phyloP scores from a whole-genome alignment of 2,888 invertebrate genomes.

The Drosophila paramelanica region DNA sequence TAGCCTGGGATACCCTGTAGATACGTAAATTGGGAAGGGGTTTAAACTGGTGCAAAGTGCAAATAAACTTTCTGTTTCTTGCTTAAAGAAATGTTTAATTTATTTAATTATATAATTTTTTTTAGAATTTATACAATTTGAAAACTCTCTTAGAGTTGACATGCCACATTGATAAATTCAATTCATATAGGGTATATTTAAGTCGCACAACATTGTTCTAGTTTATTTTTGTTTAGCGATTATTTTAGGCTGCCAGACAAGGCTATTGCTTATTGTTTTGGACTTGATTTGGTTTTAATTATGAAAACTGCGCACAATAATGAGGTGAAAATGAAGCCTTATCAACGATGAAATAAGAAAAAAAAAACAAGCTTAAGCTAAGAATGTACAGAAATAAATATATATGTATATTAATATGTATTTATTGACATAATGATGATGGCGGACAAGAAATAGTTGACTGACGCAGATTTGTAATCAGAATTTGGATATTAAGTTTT shows the following conservation, averaged over 20 bases:
- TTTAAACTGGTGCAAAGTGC: neutral
- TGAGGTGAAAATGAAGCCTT: slow-evolving; percentile 51
- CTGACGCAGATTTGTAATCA: slow-evolving; percentile 3
- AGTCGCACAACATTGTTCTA: neutral
- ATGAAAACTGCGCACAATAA: slow-evolving; percentile 41
- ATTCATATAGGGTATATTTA: slow-evolving; percentile 13
- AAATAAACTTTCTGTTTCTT: too few species aligned
- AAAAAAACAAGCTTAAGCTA: slow-evolving; percentile 17
- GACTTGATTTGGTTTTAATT: slow-evolving; percentile 77
- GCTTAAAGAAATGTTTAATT: too few species aligned
- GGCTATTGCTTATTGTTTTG: slow-evolving; percentile 44
- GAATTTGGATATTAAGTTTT: neutral
- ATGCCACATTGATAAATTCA: neutral
- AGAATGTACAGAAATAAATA: neutral
- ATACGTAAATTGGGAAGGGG: neutral
- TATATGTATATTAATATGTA: neutral
- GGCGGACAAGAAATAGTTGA: slow-evolving; percentile 1
- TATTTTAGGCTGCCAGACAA: slow-evolving; percentile 47
- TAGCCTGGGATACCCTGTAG: slow-evolving; percentile 38
- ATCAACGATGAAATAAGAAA: slow-evolving; percentile 12
- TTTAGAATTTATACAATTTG: too few species aligned
- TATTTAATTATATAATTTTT: too few species aligned
- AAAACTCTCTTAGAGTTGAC: neutral
- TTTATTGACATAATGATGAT: slow-evolving; percentile 14
- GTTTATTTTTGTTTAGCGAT: slow-evolving; percentile 8